Evolutionary conservation across 1,140 invertebrate species (phyloP).

Genomic region (Bombus affinis): DNA sequence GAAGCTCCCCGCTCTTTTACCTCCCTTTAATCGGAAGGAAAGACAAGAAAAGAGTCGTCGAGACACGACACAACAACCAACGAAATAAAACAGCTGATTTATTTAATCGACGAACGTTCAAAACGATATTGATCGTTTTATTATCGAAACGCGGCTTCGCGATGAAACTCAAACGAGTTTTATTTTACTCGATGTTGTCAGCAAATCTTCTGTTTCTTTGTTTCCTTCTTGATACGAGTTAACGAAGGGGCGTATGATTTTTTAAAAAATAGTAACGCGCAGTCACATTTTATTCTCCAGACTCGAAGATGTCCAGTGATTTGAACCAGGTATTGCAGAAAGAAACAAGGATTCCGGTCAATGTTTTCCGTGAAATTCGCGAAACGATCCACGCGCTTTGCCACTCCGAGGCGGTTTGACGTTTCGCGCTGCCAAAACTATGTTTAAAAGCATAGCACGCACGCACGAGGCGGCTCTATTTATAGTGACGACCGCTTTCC

Average conservation of each 20-base stretch:
- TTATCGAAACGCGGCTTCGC: not conserved
- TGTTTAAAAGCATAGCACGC: constrained; percentile 78
- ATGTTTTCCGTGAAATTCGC: constrained; percentile 45
- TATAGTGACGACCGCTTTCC: constrained; percentile 77
- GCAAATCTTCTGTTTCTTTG: not conserved
- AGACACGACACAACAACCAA: not conserved
- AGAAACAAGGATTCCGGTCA: not conserved
- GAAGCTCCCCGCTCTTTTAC: not conserved
- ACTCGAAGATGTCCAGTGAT: not conserved
- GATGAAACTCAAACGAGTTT: not conserved
- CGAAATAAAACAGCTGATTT: not conserved
- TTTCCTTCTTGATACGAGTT: not conserved
- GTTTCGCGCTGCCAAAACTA: constrained; percentile 82
- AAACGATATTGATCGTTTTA: not conserved
- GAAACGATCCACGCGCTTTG: constrained; percentile 73
- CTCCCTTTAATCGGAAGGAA: not conserved
- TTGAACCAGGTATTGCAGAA: not conserved
- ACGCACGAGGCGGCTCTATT: constrained; percentile 78
- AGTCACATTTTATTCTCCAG: not conserved
- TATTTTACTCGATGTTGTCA: not conserved
- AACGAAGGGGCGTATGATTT: not conserved
- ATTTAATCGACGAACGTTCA: not conserved
- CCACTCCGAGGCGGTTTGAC: constrained; percentile 79
- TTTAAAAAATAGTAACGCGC: not conserved
- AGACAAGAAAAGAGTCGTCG: not conserved